Base-by-base conservation (phyloP, 2,797 vertebrate genomes). In the Sandelia bainsii region DNA sequence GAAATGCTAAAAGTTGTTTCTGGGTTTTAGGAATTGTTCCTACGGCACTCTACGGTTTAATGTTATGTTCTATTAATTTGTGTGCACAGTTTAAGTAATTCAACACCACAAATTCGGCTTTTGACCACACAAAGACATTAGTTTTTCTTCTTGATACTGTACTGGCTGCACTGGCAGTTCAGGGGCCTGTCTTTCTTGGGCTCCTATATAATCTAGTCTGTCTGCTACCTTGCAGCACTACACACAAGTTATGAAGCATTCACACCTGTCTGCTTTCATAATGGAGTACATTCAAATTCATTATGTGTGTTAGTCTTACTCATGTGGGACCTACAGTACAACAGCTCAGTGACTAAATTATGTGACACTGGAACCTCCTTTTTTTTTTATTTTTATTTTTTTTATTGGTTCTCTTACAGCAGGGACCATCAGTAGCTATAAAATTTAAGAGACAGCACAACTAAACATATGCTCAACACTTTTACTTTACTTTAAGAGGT, bases 321-420 rank as follows among this genome's bases (percentile, higher is more conserved):
- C 16, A 9, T 5, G 19, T n/a, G 1, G 37, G 20, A 39, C 25
- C 46, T 23, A 0, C n/a, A 50, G 39, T 57, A 10, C 25, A 46
- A 60, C 9, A 19, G 29, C 22, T 60, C 11, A 23, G 8, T 68
- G 72, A 61, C 78, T 81, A 72, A 85, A 81, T 52, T 27, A 32
- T 69, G 50, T 39, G 29, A 70, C 23, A 29, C 22, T 58, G 27
- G 29, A 37, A 11, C 11, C 13, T 50, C 40, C 44, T 3, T 16
- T 5, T 37, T 16, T 4, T 3, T 32, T 27, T 19, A 4, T 8
- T 39, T 39, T 19, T 2, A 27, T 8, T 10, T 44, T 56, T 48
- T 32, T 25, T 12, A 19, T 11, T 48, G 14, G 11, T 48, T 32
- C 9, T 27, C 12, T 56, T 44, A 5, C 27, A 44, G 17, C 10